Base-by-base conservation (phyloP, 2,113 vertebrate genomes). In the Tympanuchus pallidicinctus region DNA sequence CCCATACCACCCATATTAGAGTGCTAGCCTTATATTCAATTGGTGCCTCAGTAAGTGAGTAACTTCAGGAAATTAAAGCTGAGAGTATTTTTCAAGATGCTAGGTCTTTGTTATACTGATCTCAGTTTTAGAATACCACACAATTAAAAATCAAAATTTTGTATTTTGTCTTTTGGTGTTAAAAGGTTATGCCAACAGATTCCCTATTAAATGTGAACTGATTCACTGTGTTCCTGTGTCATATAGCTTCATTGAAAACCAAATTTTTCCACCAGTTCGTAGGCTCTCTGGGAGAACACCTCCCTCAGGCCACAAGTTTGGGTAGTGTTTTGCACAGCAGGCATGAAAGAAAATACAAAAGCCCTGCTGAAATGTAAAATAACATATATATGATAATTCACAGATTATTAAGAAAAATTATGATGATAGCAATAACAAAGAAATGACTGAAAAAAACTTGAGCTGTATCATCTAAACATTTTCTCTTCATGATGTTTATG, bases 121-220 rank as follows among this genome's bases (percentile, higher is more conserved):
- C 12, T 56, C 12, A 43, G 5, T 43, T 95, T 70, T 64, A 43
- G 25, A 72, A 56, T 47, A 57, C 4, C 65, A 3, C 6, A 36
- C 3, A 76, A 57, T 21, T 40, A 34, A 72, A 88, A 72, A 11
- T 6, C 2, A 48, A 48, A 0, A 43, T 4, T 24, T 59, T 65
- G 10, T 59, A 32, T 15, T 52, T 90, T 56, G 45, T 4, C 22
- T 61, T 8, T 7, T 40, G 54, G 47, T 59, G 2, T 76, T 38
- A 40, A 74, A 75, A 79, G 9, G 3, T 32, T 63, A 30, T 73
- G 10, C 6, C 40, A 86, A n/a, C 2, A 59, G 9, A 3, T 69
- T 60, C 19, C 3, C 24, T 3, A 17, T 48, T 24, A 72, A 84
- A 34, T 3, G 38, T 56, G 54, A 56, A 67, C n/a, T 4, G 0